phyloP scores from a whole-genome alignment of 1,140 invertebrate genomes.

The Sitophilus oryzae region DNA sequence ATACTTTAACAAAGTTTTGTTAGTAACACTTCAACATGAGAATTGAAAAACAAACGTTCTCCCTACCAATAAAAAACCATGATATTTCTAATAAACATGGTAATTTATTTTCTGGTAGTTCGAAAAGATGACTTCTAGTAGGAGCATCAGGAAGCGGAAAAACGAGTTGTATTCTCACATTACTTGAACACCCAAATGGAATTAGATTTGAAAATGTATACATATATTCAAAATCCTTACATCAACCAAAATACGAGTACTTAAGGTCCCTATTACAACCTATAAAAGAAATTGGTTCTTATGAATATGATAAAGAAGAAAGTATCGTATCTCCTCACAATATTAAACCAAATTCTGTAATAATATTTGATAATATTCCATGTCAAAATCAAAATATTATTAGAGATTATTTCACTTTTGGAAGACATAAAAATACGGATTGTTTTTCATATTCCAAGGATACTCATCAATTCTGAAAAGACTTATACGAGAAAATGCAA shows the following conservation, averaged over 20 bases:
- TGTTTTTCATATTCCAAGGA: slow-evolving; percentile 41
- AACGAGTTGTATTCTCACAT: slow-evolving; percentile 39
- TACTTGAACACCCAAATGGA: slow-evolving; percentile 38
- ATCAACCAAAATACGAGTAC: slow-evolving; percentile 41
- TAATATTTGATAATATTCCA: slow-evolving; percentile 43
- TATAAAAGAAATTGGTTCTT: slow-evolving; percentile 33
- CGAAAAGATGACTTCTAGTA: slow-evolving; percentile 30
- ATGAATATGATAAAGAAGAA: slow-evolving; percentile 32
- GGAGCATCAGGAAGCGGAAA: slow-evolving; percentile 41
- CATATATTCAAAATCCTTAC: slow-evolving; percentile 41
- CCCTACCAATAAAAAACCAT: too few species aligned
- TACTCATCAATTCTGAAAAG: slow-evolving; percentile 44
- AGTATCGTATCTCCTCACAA: slow-evolving; percentile 26
- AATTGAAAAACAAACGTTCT: too few species aligned
- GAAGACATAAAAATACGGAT: slow-evolving; percentile 38
- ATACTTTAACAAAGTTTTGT: too few species aligned
- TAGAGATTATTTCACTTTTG: slow-evolving; percentile 40
- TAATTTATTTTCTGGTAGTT: not conserved
- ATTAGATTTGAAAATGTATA: slow-evolving; percentile 43
- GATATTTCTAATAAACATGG: slow-evolving; percentile 8
- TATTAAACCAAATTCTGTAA: slow-evolving; percentile 40
- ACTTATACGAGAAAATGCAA: slow-evolving; percentile 43
- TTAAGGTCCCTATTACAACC: slow-evolving; percentile 32
- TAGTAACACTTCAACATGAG: too few species aligned
- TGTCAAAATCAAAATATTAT: slow-evolving; percentile 41